phyloP scores from a whole-genome alignment of 2,888 invertebrate species.

The Pseudeuparius sepicola region DNA sequence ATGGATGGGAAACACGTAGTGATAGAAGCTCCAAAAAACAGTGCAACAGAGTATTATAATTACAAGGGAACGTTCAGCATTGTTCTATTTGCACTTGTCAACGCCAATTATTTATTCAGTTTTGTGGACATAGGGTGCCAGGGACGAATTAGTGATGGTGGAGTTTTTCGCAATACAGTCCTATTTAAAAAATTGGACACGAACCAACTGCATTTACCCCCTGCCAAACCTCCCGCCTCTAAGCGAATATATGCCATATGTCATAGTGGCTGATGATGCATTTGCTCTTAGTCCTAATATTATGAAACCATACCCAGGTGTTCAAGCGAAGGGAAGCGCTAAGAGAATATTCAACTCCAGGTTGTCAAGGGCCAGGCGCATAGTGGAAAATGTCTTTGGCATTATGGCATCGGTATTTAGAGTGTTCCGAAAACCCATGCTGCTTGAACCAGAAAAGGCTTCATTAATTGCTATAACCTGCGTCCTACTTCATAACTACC shows the following conservation, averaged over 20 bases:
- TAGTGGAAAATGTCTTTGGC: constrained; percentile 18
- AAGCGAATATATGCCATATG: constrained; percentile 10
- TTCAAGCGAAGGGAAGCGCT: constrained; percentile 15
- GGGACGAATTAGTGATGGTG: constrained; percentile 19
- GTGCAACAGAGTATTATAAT: constrained; percentile 28
- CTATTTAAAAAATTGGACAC: constrained; percentile 11
- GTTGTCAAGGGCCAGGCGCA: constrained; percentile 14
- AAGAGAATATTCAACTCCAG: constrained; percentile 24
- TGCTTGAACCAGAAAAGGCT: constrained; percentile 17
- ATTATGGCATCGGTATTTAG: constrained; percentile 17
- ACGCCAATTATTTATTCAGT: constrained; percentile 30
- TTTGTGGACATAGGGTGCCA: constrained; percentile 11
- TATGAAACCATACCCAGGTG: constrained; percentile 24
- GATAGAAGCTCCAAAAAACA: constrained; percentile 21
- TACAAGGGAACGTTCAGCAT: constrained; percentile 32
- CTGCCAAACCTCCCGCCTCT: constrained; percentile 4
- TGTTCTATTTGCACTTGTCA: constrained; percentile 33
- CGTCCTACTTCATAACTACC: constrained; percentile 17
- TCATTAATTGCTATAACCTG: constrained; percentile 11
- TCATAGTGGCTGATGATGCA: constrained; percentile 16
- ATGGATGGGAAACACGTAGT: constrained; percentile 32
- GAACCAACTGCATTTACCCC: constrained; percentile 1
- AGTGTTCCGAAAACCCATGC: constrained; percentile 17
- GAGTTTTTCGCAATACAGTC: constrained; percentile 12
- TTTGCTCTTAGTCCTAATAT: constrained; percentile 19